Percentiles rank a stretch among this genome's conserved stretches.
These are phyloP conservation scores for Stenotaenia linearis DNA, from an alignment of 2,888 invertebrate genomes.

Conservation along the genomic window DNA sequence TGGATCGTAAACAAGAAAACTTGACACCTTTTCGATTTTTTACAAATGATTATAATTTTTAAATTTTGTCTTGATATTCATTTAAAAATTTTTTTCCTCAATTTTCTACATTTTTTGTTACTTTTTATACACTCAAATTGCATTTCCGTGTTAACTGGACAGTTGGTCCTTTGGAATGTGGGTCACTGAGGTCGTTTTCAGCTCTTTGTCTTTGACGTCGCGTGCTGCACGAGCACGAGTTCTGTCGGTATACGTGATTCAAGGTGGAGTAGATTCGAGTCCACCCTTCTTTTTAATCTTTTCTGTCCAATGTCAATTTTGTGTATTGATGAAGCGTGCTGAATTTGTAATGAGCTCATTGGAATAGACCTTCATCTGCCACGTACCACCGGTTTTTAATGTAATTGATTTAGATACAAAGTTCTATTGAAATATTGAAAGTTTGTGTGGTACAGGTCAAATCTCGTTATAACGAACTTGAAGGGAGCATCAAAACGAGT, in stretches of 20 bases:
- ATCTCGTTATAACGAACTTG: too few relatives aligned
- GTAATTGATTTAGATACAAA: neutral
- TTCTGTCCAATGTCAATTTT: neutral
- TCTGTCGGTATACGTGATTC: neutral
- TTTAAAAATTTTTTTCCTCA: neutral
- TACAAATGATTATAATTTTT: neutral
- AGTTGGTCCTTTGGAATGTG: neutral
- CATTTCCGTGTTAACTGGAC: neutral
- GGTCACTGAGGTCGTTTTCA: neutral
- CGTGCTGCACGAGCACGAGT: conserved; percentile 2
- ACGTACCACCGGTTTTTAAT: neutral
- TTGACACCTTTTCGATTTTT: neutral
- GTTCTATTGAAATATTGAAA: neutral
- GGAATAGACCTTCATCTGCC: neutral
- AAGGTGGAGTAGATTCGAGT: neutral
- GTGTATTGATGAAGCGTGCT: neutral
- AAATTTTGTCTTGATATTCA: too few relatives aligned
- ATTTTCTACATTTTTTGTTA: neutral
- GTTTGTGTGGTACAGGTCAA: too few relatives aligned
- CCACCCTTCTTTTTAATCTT: neutral
- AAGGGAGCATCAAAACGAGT: too few relatives aligned
- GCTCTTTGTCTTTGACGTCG: neutral
- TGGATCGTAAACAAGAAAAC: neutral
- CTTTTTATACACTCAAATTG: neutral
- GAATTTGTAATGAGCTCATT: neutral